These are phyloP conservation scores for Phoxinus dragarum DNA, from an alignment of 2,797 vertebrate species.

Conservation along the genomic window DNA sequence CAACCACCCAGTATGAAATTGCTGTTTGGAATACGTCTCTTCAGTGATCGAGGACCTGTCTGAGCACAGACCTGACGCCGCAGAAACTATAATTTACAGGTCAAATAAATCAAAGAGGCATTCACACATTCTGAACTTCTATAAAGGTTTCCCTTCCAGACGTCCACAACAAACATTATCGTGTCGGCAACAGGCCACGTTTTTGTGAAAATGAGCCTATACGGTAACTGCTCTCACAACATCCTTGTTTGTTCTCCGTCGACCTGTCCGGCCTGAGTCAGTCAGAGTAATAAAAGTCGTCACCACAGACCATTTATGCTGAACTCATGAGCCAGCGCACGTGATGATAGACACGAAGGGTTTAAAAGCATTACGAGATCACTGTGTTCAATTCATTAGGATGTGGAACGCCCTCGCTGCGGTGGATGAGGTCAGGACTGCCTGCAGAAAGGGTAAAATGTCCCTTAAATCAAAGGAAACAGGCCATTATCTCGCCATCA, in stretches of 20 bases:
- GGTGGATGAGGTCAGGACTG: slow-evolving; percentile 5
- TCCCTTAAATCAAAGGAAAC: slow-evolving; percentile 16
- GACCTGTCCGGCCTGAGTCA: slow-evolving; percentile 15
- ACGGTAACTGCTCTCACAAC: slow-evolving; percentile 41
- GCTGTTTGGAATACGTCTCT: slow-evolving; percentile 19
- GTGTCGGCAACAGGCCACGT: not conserved
- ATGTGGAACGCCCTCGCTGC: not conserved
- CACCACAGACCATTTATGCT: slow-evolving; percentile 17
- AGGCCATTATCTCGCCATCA: not conserved
- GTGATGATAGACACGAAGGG: slow-evolving; percentile 35
- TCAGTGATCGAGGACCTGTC: slow-evolving; percentile 23
- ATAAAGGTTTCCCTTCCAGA: slow-evolving; percentile 35
- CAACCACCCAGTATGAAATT: slow-evolving; percentile 6
- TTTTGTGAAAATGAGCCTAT: slow-evolving; percentile 22
- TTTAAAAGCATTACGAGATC: slow-evolving; percentile 49
- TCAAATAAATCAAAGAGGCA: slow-evolving; percentile 25
- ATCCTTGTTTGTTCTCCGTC: slow-evolving; percentile 48
- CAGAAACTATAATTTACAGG: slow-evolving; percentile 1
- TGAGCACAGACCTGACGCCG: not conserved
- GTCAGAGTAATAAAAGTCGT: slow-evolving; percentile 31
- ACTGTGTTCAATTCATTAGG: slow-evolving; percentile 15
- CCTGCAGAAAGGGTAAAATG: not conserved
- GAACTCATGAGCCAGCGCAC: not conserved
- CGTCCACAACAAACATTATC: slow-evolving; percentile 22
- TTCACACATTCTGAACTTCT: slow-evolving; percentile 33